A percentile compares a stretch with the other conserved stretches of the same genome.
phyloP scores from a whole-genome alignment of 2,888 invertebrate genomes.

The Lomographa bimaculata region DNA sequence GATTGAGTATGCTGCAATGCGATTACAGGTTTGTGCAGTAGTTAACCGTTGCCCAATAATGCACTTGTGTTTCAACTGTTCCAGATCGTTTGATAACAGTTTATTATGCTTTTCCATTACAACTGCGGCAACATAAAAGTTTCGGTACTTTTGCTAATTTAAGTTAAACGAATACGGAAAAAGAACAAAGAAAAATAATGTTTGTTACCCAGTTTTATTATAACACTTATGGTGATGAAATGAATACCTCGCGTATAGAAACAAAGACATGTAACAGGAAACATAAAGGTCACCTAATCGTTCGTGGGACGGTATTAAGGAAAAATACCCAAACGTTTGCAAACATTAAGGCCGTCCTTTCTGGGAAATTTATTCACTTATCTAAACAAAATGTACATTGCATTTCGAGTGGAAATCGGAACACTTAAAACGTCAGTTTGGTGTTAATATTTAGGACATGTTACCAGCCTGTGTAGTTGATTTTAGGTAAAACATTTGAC shows the following conservation, averaged over 20 bases:
- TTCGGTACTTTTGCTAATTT: not conserved
- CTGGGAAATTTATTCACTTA: constrained; percentile 28
- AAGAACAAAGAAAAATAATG: constrained; percentile 16
- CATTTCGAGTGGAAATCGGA: constrained; percentile 14
- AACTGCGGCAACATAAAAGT: not conserved
- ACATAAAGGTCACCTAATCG: constrained; percentile 35
- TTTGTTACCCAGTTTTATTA: constrained; percentile 19
- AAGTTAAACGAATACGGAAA: constrained; percentile 2
- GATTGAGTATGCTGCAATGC: constrained; percentile 42
- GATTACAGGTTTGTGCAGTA: constrained; percentile 26
- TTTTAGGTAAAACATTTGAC: no score
- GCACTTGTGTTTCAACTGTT: constrained; percentile 5
- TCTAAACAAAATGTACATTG: constrained; percentile 27
- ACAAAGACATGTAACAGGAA: constrained; percentile 30
- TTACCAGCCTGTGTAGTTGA: constrained; percentile 4
- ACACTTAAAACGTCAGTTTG: constrained; percentile 15
- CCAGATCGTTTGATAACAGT: constrained; percentile 1
- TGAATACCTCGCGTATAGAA: constrained; percentile 23
- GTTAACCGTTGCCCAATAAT: constrained; percentile 14
- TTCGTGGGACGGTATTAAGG: constrained; percentile 33
- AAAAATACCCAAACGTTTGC: constrained; percentile 31
- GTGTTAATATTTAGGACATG: constrained; percentile 10
- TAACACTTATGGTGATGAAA: constrained; percentile 26
- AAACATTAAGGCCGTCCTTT: constrained; percentile 28
- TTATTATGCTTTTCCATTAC: constrained; percentile 7